A percentile compares a stretch with the other conserved stretches of the same genome.
Evolutionary conservation across 37 sponge, comb jelly and placozoan species (phyloP).

Genomic region (Tethya wilhelma): DNA sequence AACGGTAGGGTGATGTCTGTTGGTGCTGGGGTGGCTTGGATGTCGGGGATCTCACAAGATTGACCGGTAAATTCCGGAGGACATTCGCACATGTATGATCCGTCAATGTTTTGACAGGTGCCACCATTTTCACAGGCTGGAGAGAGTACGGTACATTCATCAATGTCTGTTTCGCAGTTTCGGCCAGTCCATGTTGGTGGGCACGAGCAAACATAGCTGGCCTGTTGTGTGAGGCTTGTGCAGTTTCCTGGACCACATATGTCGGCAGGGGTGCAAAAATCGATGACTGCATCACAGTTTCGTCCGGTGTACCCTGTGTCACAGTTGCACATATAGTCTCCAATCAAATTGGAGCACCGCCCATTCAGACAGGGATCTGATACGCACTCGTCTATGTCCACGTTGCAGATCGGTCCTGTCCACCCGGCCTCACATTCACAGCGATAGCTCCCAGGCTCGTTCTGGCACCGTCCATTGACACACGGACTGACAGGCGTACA

Average conservation of each 20-base stretch:
- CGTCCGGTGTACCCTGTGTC: conserved; percentile 28
- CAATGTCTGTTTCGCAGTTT: conserved; percentile 39
- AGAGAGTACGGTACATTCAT: conserved; percentile 28
- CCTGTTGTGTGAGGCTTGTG: not conserved
- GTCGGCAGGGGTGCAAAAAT: conserved; percentile 18
- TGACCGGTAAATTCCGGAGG: not conserved
- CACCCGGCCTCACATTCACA: conserved; percentile 47
- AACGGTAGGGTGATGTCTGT: not conserved
- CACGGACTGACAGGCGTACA: conserved; percentile 49
- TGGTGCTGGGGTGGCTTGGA: not conserved
- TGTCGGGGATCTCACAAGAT: not conserved
- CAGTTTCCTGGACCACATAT: conserved; percentile 41
- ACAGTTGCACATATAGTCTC: conserved; percentile 28
- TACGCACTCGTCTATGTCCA: not conserved
- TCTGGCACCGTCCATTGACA: conserved; percentile 5
- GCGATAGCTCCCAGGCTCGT: not conserved
- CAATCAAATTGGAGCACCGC: conserved; percentile 19
- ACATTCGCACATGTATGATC: conserved; percentile 25
- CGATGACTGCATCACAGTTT: conserved; percentile 25
- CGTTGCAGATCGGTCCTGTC: conserved; percentile 31
- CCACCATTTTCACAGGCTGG: conserved; percentile 39
- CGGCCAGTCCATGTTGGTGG: conserved; percentile 54
- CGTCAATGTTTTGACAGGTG: conserved; percentile 3
- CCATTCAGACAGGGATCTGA: conserved; percentile 48
- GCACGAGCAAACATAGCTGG: conserved; percentile 60